phyloP scores from a whole-genome alignment of 2,113 vertebrate species.

The Leucosticte australis region DNA sequence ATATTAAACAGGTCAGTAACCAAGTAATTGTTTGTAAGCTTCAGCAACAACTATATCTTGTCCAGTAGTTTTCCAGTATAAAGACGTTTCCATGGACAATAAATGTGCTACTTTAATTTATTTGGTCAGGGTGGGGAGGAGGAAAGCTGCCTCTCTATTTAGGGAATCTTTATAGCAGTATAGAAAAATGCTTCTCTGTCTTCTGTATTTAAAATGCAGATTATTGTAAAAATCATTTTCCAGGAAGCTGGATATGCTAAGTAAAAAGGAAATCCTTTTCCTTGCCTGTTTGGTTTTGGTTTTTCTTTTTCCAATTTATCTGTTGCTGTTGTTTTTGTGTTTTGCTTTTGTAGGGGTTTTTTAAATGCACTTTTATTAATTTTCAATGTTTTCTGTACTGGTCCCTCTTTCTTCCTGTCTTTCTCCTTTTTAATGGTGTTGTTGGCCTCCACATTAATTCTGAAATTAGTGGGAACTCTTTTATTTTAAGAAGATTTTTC shows the following conservation, averaged over 20 bases:
- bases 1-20: not conserved
- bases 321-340: not conserved
- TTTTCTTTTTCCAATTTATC: not conserved
- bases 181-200: not conserved
- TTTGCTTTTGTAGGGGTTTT: not conserved
- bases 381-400: rapidly evolving
- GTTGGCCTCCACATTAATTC: not conserved
- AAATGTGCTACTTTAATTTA: not conserved
- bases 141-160: not conserved
- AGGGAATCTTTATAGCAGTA: not conserved
- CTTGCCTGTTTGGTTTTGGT: not conserved
- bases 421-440: not conserved
- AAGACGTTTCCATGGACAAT: not conserved
- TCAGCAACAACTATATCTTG: not conserved
- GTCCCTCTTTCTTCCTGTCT: not conserved
- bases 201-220: not conserved
- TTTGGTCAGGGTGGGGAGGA: not conserved
- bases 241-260: not conserved
- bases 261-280: not conserved
- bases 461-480: not conserved
- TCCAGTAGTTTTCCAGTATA: not conserved
- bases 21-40: not conserved
- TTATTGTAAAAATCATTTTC: not conserved
- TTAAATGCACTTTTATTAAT: not conserved
- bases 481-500: not conserved